phyloP scores from a whole-genome alignment of 2,888 invertebrate species.

The Oegoconia quadripuncta region DNA sequence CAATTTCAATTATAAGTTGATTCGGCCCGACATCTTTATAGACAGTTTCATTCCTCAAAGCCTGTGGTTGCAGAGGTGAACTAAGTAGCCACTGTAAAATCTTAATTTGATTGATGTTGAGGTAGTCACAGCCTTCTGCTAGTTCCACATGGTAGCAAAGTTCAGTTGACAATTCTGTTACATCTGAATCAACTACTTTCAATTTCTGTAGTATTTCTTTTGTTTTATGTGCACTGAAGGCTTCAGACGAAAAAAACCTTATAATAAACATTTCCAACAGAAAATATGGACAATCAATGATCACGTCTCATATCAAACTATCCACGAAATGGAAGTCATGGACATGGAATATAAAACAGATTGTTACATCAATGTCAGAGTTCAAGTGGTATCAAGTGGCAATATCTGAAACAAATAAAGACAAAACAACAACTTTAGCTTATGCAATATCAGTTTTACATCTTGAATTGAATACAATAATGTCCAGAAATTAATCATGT shows the following conservation, averaged over 20 bases:
- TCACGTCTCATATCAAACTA: slow-evolving; percentile 34
- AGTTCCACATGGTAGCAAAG: slow-evolving; percentile 90
- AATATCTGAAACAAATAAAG: slow-evolving; percentile 58
- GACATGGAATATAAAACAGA: slow-evolving; percentile 27
- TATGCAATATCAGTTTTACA: slow-evolving; percentile 49
- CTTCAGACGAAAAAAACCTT: slow-evolving; percentile 81
- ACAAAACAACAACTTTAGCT: slow-evolving; percentile 59
- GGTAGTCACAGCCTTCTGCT: slow-evolving; percentile 58
- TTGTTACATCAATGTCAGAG: slow-evolving; percentile 73
- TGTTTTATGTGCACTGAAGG: slow-evolving; percentile 79
- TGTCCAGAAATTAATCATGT: too few species aligned
- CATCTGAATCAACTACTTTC: slow-evolving; percentile 59
- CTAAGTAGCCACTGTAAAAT: slow-evolving; percentile 89
- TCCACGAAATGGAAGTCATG: slow-evolving; percentile 20
- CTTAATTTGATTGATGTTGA: slow-evolving; percentile 80
- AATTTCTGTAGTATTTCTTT: slow-evolving; percentile 78
- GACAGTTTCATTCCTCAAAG: slow-evolving; percentile 74
- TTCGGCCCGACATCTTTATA: slow-evolving; percentile 59
- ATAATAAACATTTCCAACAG: slow-evolving; percentile 70
- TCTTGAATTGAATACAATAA: neutral
- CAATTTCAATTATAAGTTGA: slow-evolving; percentile 88
- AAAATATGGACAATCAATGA: slow-evolving; percentile 22
- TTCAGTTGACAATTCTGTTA: slow-evolving; percentile 83
- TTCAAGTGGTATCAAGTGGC: slow-evolving; percentile 49
- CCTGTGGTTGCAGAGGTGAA: slow-evolving; percentile 82